A percentile compares a stretch with the other conserved stretches of the same genome.
These are phyloP conservation scores for Chalcosyrphus nemorum DNA, from an alignment of 2,888 invertebrate species.

Conservation along the genomic window DNA sequence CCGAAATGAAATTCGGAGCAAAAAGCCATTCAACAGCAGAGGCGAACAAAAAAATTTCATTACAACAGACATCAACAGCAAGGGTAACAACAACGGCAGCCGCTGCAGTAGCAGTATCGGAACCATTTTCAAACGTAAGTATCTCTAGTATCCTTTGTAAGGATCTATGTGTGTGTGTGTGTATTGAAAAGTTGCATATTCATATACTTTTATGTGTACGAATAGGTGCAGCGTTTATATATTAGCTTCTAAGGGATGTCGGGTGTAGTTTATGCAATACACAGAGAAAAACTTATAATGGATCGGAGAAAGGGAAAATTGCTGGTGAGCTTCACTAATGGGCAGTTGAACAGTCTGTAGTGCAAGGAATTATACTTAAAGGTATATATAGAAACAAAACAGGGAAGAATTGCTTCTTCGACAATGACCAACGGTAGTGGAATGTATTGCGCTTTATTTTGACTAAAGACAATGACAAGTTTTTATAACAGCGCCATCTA, in stretches of 20 bases:
- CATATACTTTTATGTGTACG: not conserved
- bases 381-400: too few relatives aligned
- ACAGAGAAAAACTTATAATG: conserved; percentile 18
- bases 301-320: not conserved
- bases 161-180: not conserved
- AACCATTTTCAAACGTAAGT: conserved; percentile 62
- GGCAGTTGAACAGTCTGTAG: not conserved
- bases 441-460: too few relatives aligned
- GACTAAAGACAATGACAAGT: too few relatives aligned
- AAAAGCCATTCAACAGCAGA: conserved; percentile 57
- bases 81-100: conserved; percentile 64
- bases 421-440: too few relatives aligned
- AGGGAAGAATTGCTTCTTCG: not conserved
- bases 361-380: too few relatives aligned
- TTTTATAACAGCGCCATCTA: too few relatives aligned
- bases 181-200: not conserved
- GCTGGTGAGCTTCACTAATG: conserved; percentile 15
- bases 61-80: conserved; percentile 65
- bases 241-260: conserved; percentile 31
- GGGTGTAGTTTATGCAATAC: conserved; percentile 39
- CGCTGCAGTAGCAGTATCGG: conserved; percentile 55
- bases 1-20: conserved; percentile 66
- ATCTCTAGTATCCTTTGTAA: not conserved
- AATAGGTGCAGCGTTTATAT: not conserved
- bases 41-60: conserved; percentile 53